Base-by-base conservation (phyloP, 1,140 invertebrate genomes). In the Penaeus japonicus region DNA sequence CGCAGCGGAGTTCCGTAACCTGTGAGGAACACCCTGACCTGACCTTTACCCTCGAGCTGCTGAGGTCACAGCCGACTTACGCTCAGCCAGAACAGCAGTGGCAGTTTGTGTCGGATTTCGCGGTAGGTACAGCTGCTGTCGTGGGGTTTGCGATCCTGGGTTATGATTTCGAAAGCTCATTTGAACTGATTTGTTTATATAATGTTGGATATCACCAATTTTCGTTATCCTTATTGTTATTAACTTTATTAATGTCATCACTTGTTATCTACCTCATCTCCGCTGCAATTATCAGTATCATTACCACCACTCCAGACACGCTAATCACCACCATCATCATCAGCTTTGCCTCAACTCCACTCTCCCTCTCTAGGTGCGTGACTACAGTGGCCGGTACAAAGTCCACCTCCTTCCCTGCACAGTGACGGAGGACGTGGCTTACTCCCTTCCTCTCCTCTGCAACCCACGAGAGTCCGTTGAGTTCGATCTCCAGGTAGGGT, bases 361-460 rank as follows among this genome's bases (percentile, higher is more conserved):
- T 7, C 47, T 47, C 47, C 10, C 32, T 35, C 22, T 79, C 1
- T 39, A 79, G 77, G 77, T 79, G 18, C 77, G 39, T 10, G 77
- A 79, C 77, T 79, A 79, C 22, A 79, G 77, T 27, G 77, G 77
- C 4, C 18, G 91, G 24, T 93, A 92, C 90, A 91, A 90, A 12
- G 91, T 93, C 10, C 91, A 91, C 57, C 91, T 93, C 79, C 89
- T 93, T 47, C 93, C 93, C 5, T 93, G 93, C 82, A 92, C 91
- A 1, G 91, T 91, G 1, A 86, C 91, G 0, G 78, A 91, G 20
- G 92, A 92, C 55, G 90, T 92, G 73, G 84, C 90, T 27, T 93
- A 91, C 90, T 87, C 90, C 4, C 65, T 90, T 17, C 91, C 91
- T 30, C 78, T 91, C n/a, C 89, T 78, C n/a, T 93, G 93, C 90